These are phyloP conservation scores for Clarias magur DNA, from an alignment of 2,113 vertebrate genomes.

Conservation along the genomic window DNA sequence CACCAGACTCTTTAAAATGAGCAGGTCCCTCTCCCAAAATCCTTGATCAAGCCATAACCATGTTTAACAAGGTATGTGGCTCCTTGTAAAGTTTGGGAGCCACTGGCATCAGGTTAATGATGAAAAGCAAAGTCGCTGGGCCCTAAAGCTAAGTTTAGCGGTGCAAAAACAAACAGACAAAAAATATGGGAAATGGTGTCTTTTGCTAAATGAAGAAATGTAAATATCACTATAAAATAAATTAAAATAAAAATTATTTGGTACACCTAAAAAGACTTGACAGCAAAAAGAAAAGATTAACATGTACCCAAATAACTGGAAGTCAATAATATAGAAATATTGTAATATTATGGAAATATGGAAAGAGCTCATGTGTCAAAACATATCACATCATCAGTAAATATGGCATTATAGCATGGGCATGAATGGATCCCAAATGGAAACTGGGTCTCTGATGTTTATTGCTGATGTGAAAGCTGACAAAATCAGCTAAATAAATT, in stretches of 20 bases:
- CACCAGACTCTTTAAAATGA: slow-evolving; percentile 60
- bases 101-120: slow-evolving; percentile 18
- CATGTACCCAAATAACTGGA: no score
- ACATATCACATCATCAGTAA: no score
- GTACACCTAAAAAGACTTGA: no score
- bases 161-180: neutral
- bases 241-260: no score
- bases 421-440: neutral
- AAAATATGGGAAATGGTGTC: neutral
- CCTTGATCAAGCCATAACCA: slow-evolving; percentile 60
- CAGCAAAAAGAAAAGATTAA: no score
- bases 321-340: no score
- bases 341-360: no score
- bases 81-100: slow-evolving; percentile 60
- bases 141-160: neutral
- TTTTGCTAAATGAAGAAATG: neutral
- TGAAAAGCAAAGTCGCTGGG: neutral
- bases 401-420: neutral
- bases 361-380: no score
- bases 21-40: slow-evolving; percentile 57
- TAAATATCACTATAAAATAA: no score
- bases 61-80: slow-evolving; percentile 66
- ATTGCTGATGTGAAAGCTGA: no score
- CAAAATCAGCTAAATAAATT: no score
- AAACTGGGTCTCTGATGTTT: no score